Evolutionary conservation across 1,140 invertebrate species (phyloP), one percentile per base, ranked within the genome.

Genomic region (Drosophila sucinea): DNA sequence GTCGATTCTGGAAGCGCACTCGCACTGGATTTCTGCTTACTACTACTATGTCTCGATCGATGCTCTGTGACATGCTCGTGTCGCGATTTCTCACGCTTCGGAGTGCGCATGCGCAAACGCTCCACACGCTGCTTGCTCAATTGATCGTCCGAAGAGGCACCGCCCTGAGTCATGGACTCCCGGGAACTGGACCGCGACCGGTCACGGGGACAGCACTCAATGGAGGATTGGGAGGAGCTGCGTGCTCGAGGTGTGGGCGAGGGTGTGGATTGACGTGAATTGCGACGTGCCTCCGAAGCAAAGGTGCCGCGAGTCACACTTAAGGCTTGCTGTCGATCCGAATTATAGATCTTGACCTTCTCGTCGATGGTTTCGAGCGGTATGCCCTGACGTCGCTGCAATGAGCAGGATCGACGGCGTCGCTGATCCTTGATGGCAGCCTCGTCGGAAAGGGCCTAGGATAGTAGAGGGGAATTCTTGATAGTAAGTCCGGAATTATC

Each of bases 321-420:
- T 25, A 81, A 58, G 1, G 73, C 30, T 2, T 77, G 89, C 1
- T 51, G 44, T 27, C 67, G 70, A 1, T 76, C 66, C 7, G 58
- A 69, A 27, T 70, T 72, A 27, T 68, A 62, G 0, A 70, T 40
- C 58, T 90, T 90, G 1, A 73, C 72, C 57, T 86, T 90, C 63
- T 92, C 91, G 35, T 92, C 90, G 29, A 92, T 92, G 32, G 91
- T 92, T 57, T 91, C 91, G 30, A 92, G 67, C 0, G 91, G 91
- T 11, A 90, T 90, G 51, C 75, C 73, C 23, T 74, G 85, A 61
- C 89, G 91, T 25, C 87, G 77, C 60, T 86, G 85, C 66, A 90
- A 65, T 47, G 90, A 90, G 63, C 80, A 78, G 1, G 90, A 90
- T 17, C 81, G 70, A 5, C 81, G 70, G 3, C 90, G 84, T 65